Base-by-base conservation (phyloP, 2,113 vertebrate species). In the Ptilonorhynchus violaceus region DNA sequence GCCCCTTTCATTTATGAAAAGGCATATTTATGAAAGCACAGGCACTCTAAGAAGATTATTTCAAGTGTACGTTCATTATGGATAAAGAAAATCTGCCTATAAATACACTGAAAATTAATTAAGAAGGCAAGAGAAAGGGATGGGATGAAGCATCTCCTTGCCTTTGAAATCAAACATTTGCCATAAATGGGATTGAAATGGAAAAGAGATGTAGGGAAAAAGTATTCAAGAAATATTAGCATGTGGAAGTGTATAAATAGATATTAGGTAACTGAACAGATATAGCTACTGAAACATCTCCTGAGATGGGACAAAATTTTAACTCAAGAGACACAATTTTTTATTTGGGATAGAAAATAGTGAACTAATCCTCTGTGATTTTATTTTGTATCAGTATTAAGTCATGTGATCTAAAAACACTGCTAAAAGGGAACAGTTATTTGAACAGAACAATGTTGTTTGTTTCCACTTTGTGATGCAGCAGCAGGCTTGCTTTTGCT, bases 351-450 rank as follows among this genome's bases (percentile, higher is more conserved):
- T 25, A 78, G 30, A 79, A 92, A 89, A 70, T 7, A 63, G 9
- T 5, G 28, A 81, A 67, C 35, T n/a, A n/a, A 27, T 78, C 88
- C 78, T 91, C 24, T 67, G 14, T 89, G 19, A 3, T 76, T 96
- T 92, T 89, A 39, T 69, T 95, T 92, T 95, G 27, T 15, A 55
- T 47, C 19, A 59, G 49, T 64, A 86, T 94, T 95, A 77, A 76
- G 24, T 58, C 23, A 39, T 20, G 7, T 7, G 77, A 87, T 63
- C 95, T 46, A 74, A 63, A 96, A 63, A 13, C 14, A 62, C 46
- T 86, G 39, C 64, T 91, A 55, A 75, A 85, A 94, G 55, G 62
- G 16, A 91, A 49, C 37, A 53, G 69, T 27, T 93, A 77, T 80
- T 25, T 81, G 42, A 85, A 27, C 27, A 50, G 86, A 95, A 18